Evolutionary conservation across 2,113 vertebrate species (phyloP).

Genomic region (Diphyllodes magnificus): DNA sequence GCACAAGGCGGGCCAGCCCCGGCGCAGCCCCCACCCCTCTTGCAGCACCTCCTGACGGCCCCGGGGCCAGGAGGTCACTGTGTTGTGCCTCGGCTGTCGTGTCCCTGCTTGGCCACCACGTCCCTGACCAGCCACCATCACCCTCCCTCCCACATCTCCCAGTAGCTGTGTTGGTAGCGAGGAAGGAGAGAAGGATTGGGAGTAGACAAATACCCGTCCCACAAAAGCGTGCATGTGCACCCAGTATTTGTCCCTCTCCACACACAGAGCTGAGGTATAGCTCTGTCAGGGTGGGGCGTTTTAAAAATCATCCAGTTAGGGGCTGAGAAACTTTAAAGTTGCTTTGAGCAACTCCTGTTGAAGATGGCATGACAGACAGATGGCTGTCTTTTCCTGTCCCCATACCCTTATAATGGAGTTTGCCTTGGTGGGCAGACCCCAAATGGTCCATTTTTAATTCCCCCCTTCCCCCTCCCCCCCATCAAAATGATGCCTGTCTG

Average conservation of each 20-base stretch:
- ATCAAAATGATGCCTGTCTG: not conserved
- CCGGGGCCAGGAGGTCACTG: not conserved
- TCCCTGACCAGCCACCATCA: not conserved
- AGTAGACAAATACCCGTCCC: not conserved
- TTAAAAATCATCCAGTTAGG: not conserved
- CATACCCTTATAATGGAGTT: not conserved
- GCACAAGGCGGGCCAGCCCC: not conserved
- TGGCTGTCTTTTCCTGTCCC: not conserved
- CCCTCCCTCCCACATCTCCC: not conserved
- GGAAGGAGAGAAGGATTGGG: not conserved
- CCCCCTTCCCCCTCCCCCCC: fast-evolving
- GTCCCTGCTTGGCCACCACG: not conserved
- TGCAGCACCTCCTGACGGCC: not conserved
- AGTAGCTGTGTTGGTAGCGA: slow-evolving; percentile 21
- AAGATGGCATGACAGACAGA: not conserved
- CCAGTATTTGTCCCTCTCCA: not conserved
- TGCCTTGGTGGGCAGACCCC: not conserved
- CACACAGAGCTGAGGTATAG: fast-evolving
- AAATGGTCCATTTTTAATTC: not conserved
- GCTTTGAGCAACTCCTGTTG: not conserved
- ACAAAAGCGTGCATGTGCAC: fast-evolving
- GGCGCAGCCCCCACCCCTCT: not conserved
- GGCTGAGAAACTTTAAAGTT: not conserved
- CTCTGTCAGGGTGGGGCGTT: not conserved
- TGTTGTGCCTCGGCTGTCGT: not conserved